Evolutionary conservation across 1,140 invertebrate genomes (phyloP), one percentile per base, ranked within the genome.

Genomic region (Drosophila trapezifrons): DNA sequence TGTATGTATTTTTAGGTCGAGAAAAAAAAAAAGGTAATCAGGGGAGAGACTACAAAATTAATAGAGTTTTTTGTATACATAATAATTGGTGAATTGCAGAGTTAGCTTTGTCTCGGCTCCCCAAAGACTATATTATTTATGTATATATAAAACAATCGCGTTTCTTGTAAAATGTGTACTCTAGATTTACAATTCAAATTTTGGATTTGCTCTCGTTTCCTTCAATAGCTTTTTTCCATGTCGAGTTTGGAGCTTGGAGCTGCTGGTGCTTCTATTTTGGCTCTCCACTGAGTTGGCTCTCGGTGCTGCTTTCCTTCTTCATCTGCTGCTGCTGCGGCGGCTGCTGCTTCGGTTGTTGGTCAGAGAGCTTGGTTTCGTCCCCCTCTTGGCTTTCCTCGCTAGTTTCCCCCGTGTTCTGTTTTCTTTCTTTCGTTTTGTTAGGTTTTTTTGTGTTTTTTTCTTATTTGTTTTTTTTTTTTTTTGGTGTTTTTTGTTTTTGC

Each of bases 1-100:
- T 51, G 69, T 69, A 49, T 72, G 63, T 67, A 63, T 67, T 70
- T 75, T 75, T 62, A 71, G 67, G 62, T 87, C 78, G 52, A 73
- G 75, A 37, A 59, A 70, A 60, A 67, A 75, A 65, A 57, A 70
- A 57, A 17, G 45, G 51, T 25, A 35, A 52, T 35, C 49, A 20
- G 49, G 17, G 49, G 49, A 52, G 49, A 52, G 43, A 22, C 49
- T 52, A 52, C 49, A 35, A 52, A 52, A 35, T 35, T 2, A 52
- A 52, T 52, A 52, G 29, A 15, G 15, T 37, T 1, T 13, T 77
- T 74, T 69, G 52, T 78, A 64, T 79, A 60, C 46, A 73, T 67
- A 66, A 78, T 63, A 72, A 63, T 51, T 66, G 38, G 32, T 62
- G 46, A 80, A 65, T 63, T 78, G 67, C 29, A 66, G 20, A 66